Evolutionary conservation across 2,888 invertebrate species (phyloP), one percentile per base, ranked within the genome.

Genomic region (Nezara viridula): DNA sequence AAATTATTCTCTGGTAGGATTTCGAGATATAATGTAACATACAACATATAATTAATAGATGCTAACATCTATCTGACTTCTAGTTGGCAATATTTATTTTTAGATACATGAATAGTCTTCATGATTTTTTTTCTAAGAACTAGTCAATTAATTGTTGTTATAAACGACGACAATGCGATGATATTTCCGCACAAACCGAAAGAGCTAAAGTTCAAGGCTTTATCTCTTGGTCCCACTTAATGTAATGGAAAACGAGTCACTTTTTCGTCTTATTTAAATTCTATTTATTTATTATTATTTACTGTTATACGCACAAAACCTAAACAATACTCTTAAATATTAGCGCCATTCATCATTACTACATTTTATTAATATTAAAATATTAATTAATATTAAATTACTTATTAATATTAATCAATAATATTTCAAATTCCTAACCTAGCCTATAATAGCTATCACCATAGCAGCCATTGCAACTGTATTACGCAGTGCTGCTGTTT

Each of bases 81-180:
- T 73, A 37, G 19, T 37, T 19, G 19, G 66, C 9, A 73, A 73
- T 73, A 37, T 73, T 73, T 73, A 73, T 73, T 73, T 73, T 73
- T 73, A 73, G 32, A 32, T 19, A 27, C 14, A 60, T 60, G 60
- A 60, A 60, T 60, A 60, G 60, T 14, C n/a, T 60, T 60, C 6
- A 60, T 60, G 14, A 9, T 37, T 37, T 27, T 27, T 60, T 14
- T 73, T 73, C 66, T 73, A 37, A 73, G 66, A 73, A 73, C 66
- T 21, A 73, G 66, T 73, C 66, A 73, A 73, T 73, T 73, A 73
- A 73, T 73, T 73, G 32, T 73, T 73, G 66, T 66, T 10, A 73
- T 73, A 73, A 73, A 73, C 66, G 66, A 73, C 32, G 32, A 37
- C 66, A 9, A 73, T 37, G 66, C 37, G 66, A 32, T 14, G 37